A percentile compares a stretch with the other conserved stretches of the same genome.
Conservation (phyloP, 2,113 vertebrate species). For the Pyxicephalus adspersus region DNA sequence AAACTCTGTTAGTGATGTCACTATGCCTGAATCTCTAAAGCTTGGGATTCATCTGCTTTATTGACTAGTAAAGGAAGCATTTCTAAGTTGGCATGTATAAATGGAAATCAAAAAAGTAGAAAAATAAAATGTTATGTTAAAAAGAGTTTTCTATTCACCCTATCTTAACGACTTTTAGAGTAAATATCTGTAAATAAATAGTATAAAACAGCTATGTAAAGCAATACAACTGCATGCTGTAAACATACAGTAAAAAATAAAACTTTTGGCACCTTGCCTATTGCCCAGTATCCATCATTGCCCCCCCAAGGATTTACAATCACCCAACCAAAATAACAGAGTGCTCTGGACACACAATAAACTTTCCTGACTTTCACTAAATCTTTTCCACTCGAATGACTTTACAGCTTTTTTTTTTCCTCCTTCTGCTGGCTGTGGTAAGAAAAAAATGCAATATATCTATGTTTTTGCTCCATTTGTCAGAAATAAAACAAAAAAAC, state of each 20-base stretch:
- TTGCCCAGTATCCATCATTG: neutral
- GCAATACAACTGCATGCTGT: neutral
- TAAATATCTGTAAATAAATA: neutral
- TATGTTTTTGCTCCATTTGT: slow-evolving; percentile 48
- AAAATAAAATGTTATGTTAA: too few relatives aligned
- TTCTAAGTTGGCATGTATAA: too few relatives aligned
- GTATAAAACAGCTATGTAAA: neutral
- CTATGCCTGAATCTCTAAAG: too few relatives aligned
- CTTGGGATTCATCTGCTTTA: too few relatives aligned
- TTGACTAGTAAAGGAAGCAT: too few relatives aligned
- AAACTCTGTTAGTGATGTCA: too few relatives aligned
- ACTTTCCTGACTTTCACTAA: slow-evolving; percentile 42
- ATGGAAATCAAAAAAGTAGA: too few relatives aligned
- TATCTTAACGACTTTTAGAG: too few relatives aligned
- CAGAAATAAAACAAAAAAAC: slow-evolving; percentile 48
- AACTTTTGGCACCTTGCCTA: neutral
- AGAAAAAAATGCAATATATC: slow-evolving; percentile 42
- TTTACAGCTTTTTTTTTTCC: slow-evolving; percentile 23
- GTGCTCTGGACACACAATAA: slow-evolving; percentile 12
- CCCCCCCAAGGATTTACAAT: slow-evolving; percentile 14
- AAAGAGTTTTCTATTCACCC: too few relatives aligned
- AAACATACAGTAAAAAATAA: neutral
- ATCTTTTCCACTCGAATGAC: slow-evolving; percentile 44
- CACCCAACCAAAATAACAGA: neutral
- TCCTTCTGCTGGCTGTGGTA: slow-evolving; percentile 22